Conservation (phyloP, 2,113 vertebrate species). For the Muntiacus muntjak region DNA sequence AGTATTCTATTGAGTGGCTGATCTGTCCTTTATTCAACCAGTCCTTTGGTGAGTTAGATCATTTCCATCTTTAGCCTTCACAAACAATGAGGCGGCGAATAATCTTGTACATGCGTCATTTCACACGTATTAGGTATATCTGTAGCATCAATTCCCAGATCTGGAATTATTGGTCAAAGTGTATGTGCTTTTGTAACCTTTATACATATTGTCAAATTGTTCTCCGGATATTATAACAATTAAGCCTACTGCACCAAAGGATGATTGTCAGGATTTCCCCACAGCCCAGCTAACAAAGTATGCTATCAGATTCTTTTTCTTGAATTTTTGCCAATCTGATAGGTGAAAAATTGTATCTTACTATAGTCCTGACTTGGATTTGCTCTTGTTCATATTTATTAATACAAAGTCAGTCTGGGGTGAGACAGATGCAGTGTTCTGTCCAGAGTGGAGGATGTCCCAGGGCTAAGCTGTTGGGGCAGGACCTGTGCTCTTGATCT, state of each 20-base stretch:
- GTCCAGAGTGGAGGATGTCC: background rate
- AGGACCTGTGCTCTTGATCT: background rate
- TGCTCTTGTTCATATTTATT: background rate
- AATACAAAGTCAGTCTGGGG: background rate
- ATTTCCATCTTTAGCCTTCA: constrained; percentile 32
- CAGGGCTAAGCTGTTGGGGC: background rate
- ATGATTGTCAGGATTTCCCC: background rate
- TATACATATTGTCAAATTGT: background rate
- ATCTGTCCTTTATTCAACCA: constrained; percentile 7
- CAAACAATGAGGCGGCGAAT: background rate
- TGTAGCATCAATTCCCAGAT: background rate
- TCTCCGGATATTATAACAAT: background rate
- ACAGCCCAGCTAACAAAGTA: background rate
- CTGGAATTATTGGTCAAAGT: constrained; percentile 15
- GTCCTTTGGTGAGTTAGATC: background rate
- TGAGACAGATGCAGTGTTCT: background rate
- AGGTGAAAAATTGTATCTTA: constrained; percentile 31
- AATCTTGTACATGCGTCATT: background rate
- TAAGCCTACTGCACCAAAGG: background rate
- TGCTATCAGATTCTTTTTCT: background rate
- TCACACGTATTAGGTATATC: background rate
- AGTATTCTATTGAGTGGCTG: background rate
- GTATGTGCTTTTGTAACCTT: background rate
- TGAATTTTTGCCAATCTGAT: constrained; percentile 22
- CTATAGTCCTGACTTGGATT: background rate